Base-by-base conservation (phyloP, 2,888 invertebrate genomes). In the Adelognathus sp. region DNA sequence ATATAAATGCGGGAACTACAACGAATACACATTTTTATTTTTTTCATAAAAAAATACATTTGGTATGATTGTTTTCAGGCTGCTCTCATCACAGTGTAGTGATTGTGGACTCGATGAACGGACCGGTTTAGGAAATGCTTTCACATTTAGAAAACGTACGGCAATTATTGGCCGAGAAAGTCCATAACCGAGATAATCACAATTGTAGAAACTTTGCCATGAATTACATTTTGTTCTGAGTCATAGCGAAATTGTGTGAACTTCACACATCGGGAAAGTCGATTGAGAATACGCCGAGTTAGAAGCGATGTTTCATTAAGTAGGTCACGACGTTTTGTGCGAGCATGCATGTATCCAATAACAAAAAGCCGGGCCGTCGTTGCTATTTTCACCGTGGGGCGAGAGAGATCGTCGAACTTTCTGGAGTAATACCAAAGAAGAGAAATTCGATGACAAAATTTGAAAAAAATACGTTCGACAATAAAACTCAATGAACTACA, bases 41-140 rank as follows among this genome's bases (percentile, higher is more conserved):
- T 76, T 77, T 80, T 69, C 58, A 79, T 58, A 82, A 77, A 80
- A 86, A 86, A 82, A 83, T 83, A 82, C 75, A 76, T 86, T 86
- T 79, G 81, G 70, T 81, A 84, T 87, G 82, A 81, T 85, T 88
- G 52, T 77, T 82, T 82, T 79, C 81, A 82, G 81, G 82, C 76
- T 76, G 74, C 67, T 71, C 79, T 70, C 74, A 72, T 79, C 79
- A 82, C 77, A 66, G 66, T 27, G 71, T 78, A 81, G 76, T 82
- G 76, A 79, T 73, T 74, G 67, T 79, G 76, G 80, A 80, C 29
- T 76, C 76, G 60, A 63, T 58, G 33, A 69, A 56, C 70, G 76
- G 77, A 80, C 73, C 77, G 73, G 60, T 58, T 73, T 77, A 70
- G 44, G 52, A 67, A 71, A n/a, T n/a, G 46, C 75, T 77, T 69